These are phyloP conservation scores for Cantharis nigra DNA, from an alignment of 2,888 invertebrate species.

Conservation along the genomic window DNA sequence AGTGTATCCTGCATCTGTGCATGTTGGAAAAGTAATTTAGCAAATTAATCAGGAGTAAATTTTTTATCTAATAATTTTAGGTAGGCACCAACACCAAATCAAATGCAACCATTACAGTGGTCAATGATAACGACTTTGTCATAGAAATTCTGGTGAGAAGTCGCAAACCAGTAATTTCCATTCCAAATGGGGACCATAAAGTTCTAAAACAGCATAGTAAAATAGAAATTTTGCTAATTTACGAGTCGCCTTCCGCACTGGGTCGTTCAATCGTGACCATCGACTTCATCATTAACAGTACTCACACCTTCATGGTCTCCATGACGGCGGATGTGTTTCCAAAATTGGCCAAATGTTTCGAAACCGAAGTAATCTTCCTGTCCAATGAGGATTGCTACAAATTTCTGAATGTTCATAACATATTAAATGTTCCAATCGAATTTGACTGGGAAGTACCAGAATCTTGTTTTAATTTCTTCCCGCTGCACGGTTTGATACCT, in stretches of 20 bases:
- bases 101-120: slow-evolving; percentile 44
- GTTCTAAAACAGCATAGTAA: slow-evolving; percentile 33
- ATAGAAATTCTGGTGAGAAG: slow-evolving; percentile 39
- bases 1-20: slow-evolving; percentile 48
- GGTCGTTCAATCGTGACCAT: slow-evolving; percentile 51
- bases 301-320: slow-evolving; percentile 52
- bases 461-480: slow-evolving; percentile 58
- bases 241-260: slow-evolving; percentile 35
- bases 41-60: neutral
- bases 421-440: slow-evolving; percentile 58
- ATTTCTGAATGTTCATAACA: slow-evolving; percentile 60
- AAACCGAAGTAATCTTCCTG: slow-evolving; percentile 45
- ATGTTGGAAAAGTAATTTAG: slow-evolving; percentile 41
- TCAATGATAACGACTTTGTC: slow-evolving; percentile 52
- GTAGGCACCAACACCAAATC: slow-evolving; percentile 43
- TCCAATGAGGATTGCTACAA: slow-evolving; percentile 51
- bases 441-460: slow-evolving; percentile 60
- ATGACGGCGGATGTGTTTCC: slow-evolving; percentile 53
- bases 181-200: slow-evolving; percentile 34
- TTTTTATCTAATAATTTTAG: neutral
- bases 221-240: slow-evolving; percentile 39
- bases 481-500: slow-evolving; percentile 59
- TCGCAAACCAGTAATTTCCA: slow-evolving; percentile 36
- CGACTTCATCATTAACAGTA: slow-evolving; percentile 54
- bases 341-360: slow-evolving; percentile 46